Evolutionary conservation across 2,888 invertebrate genomes (phyloP), one percentile per base, ranked within the genome.

Genomic region (Spisula solida): DNA sequence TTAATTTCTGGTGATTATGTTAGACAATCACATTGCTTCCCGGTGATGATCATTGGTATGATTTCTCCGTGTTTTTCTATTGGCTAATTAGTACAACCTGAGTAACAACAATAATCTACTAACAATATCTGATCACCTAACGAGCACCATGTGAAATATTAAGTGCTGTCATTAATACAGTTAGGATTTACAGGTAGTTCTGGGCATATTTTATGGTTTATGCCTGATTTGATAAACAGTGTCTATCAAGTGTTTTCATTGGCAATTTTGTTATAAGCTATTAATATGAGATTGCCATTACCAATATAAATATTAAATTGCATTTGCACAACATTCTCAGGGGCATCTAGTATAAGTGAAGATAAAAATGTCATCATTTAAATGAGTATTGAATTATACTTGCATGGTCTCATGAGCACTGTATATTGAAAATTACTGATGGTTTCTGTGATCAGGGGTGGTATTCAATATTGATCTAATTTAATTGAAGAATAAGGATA

Each of bases 71-170:
- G 60, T 66, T 66, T 25, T 25, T 66, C 60, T 25, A 25, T 2
- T 12, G 56, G 25, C 60, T 66, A 66, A 66, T 66, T 66, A n/a
- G 60, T n/a, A 66, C 60, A 66, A 66, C 60, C 60, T 66, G 60
- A 66, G 25, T 66, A 56, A 66, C 60, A 66, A 10, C n/a, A n/a
- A 66, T 25, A 66, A 66, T 66, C 60, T 25, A 66, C 60, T n/a
- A 25, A 12, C n/a, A 66, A 25, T 66, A 25, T 66, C 60, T 25
- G 25, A 66, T 66, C n/a, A 66, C 25, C 60, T 66, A 25, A n/a
- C 25, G 25, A 51, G 51, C 51, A 5, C 12, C 51, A 66, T 66
- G 60, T 66, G 25, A 4, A 4, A 66, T 66, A n/a, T n/a, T 66
- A 25, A 60, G n/a, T 66, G 25, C 60, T 25, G 60, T 66, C 25